Evolutionary conservation across 2,113 vertebrate genomes (phyloP).

Genomic region (Bungarus multicinctus): DNA sequence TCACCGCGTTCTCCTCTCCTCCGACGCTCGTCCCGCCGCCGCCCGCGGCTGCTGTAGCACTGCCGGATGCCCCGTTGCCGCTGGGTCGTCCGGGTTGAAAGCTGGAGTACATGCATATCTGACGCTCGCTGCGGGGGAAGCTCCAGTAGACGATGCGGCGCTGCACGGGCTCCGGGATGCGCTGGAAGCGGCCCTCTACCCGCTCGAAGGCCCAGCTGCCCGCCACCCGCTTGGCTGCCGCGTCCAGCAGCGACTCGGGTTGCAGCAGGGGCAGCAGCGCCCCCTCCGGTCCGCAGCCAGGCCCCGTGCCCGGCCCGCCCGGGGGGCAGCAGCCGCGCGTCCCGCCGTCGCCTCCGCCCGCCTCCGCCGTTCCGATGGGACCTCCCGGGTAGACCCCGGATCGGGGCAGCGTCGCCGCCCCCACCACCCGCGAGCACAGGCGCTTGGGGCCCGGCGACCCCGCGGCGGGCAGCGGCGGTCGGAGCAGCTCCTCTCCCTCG

Average conservation of each 20-base stretch:
- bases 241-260: conserved; percentile 92
- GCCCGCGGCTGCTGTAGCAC: conserved; percentile 24
- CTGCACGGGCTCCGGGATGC: conserved; percentile 95
- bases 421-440: conserved; percentile 77
- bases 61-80: conserved; percentile 59
- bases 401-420: conserved; percentile 1
- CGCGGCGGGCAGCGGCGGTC: conserved; percentile 67
- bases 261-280: conserved; percentile 75
- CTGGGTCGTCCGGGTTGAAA: conserved; percentile 86
- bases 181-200: conserved; percentile 94
- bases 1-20: conserved; percentile 31
- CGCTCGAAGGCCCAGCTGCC: conserved; percentile 96
- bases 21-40: conserved; percentile 52
- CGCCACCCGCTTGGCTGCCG: conserved; percentile 91
- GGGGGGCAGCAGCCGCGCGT: conserved; percentile 61
- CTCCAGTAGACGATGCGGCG: conserved; percentile 97
- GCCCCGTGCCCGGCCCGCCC: conserved; percentile 72
- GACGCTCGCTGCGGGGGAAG: conserved; percentile 91
- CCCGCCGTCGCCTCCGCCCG: neutral
- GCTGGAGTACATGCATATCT: conserved; percentile 97
- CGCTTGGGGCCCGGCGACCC: conserved; percentile 84
- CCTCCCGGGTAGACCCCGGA: conserved; percentile 26
- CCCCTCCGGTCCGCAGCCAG: conserved; percentile 38
- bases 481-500: conserved; percentile 79
- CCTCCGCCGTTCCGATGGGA: neutral